These are phyloP conservation scores for Drosophila hamatofila DNA, from an alignment of 2,888 invertebrate genomes.

Conservation along the genomic window DNA sequence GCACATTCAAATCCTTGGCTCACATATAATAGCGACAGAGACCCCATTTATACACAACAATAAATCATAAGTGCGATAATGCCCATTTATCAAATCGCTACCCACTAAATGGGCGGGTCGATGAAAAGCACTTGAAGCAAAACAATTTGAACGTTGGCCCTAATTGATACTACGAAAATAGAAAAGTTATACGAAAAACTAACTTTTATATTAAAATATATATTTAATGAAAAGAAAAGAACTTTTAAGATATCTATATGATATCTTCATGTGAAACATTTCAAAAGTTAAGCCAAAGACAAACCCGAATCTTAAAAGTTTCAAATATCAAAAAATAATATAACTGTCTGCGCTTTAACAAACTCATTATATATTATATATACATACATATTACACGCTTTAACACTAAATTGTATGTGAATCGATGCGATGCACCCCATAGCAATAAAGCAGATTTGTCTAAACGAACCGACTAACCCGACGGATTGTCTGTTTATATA, in stretches of 20 bases:
- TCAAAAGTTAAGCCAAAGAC: too few species aligned
- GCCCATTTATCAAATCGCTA: slow-evolving; percentile 64
- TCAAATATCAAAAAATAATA: too few species aligned
- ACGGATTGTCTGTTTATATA: slow-evolving; percentile 44
- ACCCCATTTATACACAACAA: slow-evolving; percentile 64
- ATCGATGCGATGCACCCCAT: slow-evolving; percentile 24
- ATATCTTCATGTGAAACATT: too few species aligned
- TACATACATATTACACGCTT: too few species aligned
- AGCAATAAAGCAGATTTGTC: slow-evolving; percentile 39
- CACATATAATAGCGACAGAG: slow-evolving; percentile 59
- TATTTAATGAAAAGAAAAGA: neutral
- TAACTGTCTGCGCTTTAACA: too few species aligned
- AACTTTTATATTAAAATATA: neutral
- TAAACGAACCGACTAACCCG: slow-evolving; percentile 32
- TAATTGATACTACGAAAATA: neutral
- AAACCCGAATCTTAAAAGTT: too few species aligned
- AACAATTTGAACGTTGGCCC: neutral
- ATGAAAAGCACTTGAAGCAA: slow-evolving; percentile 26
- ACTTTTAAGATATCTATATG: too few species aligned
- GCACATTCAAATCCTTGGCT: slow-evolving; percentile 63
- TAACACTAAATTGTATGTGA: slow-evolving; percentile 3
- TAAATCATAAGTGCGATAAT: slow-evolving; percentile 73
- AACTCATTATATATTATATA: too few species aligned
- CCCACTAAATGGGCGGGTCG: slow-evolving; percentile 17
- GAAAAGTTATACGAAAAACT: neutral